Evolutionary conservation across 2,113 vertebrate species (phyloP).

Genomic region (Strix aluco): DNA sequence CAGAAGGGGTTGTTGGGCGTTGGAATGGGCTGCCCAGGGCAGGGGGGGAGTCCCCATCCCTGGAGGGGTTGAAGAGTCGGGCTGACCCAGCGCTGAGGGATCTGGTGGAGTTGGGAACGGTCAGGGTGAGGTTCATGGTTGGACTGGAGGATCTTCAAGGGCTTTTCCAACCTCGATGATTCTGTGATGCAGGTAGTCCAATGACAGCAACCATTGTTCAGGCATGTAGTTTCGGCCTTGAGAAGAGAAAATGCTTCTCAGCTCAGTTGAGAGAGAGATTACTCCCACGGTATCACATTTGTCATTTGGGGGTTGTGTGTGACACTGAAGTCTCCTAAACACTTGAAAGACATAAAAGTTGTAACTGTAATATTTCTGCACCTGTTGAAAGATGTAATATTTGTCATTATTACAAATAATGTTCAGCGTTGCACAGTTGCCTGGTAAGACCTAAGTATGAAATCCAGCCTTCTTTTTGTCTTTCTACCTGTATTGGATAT

Average conservation of each 20-base stretch:
- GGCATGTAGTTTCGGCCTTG: not conserved
- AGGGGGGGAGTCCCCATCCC: too few relatives aligned
- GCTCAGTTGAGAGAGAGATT: not conserved
- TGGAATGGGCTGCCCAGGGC: too few relatives aligned
- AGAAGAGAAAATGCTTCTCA: not conserved
- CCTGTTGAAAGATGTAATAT: not conserved
- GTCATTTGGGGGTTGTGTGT: not conserved
- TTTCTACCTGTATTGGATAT: not conserved
- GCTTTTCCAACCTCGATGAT: too few relatives aligned
- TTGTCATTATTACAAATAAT: not conserved
- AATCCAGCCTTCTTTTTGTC: not conserved
- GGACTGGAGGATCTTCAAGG: too few relatives aligned
- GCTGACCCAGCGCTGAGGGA: too few relatives aligned
- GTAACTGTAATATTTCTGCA: not conserved
- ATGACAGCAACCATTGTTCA: not conserved
- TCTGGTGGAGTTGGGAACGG: too few relatives aligned
- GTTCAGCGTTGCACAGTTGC: not conserved
- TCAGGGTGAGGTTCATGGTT: too few relatives aligned
- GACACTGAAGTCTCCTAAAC: not conserved
- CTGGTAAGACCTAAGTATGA: not conserved
- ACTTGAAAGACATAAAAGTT: not conserved
- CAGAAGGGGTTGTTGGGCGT: too few relatives aligned
- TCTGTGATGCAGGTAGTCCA: not conserved
- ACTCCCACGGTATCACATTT: not conserved
- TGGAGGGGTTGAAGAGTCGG: too few relatives aligned